Evolutionary conservation across 2,113 vertebrate genomes (phyloP), one percentile per base, ranked within the genome.

Genomic region (Ptychochromis oligacanthus): DNA sequence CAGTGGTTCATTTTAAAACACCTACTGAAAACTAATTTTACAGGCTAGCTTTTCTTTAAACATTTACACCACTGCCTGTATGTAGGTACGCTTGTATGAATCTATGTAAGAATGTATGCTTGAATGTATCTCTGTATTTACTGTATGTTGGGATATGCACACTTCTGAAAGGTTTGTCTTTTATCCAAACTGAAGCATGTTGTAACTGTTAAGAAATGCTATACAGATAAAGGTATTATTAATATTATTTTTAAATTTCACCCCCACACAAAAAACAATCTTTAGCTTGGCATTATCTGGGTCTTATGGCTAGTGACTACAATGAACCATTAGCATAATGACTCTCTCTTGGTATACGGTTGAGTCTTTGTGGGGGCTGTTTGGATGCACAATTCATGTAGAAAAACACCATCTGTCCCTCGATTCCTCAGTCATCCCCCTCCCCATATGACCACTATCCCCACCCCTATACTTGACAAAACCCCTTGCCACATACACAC

Each of bases 361-460:
- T 12, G 49, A 31, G 58, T 79, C 60, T 80, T 77, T 79, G 70
- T 55, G 55, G 70, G 81, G 28, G 36, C 11, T 88, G 80, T 59
- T 58, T 43, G 22, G 62, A 77, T 75, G n/a, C 11, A 49, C 77
- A 85, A 75, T 79, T 83, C 90, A 78, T 84, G 85, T 65, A 70
- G 82, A 92, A 92, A 94, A 93, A 94, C 91, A 94, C 92, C 91
- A 94, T 93, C 91, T 94, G 94, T 92, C 82, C 52, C 81, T 83
- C 56, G 7, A 80, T 87, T 86, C 77, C 60, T 55, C 56, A 22
- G 64, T 76, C 74, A 88, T 54, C 72, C 87, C 86, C 77, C 76
- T 79, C 75, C 77, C 64, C 43, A 59, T 56, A 87, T 61, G 67
- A 90, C 67, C 59, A 20, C 60, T 2, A 55, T 64, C 82, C 77